phyloP scores from a whole-genome alignment of 2,113 vertebrate species.

The Scophthalmus maximus region DNA sequence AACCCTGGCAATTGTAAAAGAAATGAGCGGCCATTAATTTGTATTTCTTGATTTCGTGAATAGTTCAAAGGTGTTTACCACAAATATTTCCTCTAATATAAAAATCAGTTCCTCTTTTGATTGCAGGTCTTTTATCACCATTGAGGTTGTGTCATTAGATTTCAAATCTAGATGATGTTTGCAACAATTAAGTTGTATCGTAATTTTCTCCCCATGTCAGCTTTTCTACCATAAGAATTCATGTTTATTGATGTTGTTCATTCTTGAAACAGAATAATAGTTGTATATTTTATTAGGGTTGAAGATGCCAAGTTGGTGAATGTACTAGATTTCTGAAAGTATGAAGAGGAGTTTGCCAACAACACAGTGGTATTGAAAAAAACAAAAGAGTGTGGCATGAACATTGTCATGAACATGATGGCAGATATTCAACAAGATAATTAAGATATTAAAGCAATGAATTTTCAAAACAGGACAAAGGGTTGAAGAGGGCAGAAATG shows the following conservation, averaged over 20 bases:
- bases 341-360: not conserved
- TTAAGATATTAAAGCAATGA: no score
- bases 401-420: no score
- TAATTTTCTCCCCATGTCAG: not conserved
- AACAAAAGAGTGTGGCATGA: no score
- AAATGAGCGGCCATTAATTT: constrained; percentile 17
- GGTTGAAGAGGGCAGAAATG: no score
- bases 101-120: not conserved
- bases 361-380: no score
- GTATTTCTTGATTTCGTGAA: not conserved
- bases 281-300: not conserved
- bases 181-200: not conserved
- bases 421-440: no score
- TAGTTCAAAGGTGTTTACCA: not conserved
- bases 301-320: not conserved
- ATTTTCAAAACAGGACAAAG: no score
- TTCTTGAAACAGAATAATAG: not conserved
- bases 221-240: not conserved
- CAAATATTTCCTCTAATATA: constrained; percentile 2
- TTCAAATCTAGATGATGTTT: not conserved
- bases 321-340: not conserved
- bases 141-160: not conserved
- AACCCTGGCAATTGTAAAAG: not conserved
- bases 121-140: no score
- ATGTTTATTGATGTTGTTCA: not conserved